phyloP scores from a whole-genome alignment of 2,113 vertebrate species.

The Uria aalge region DNA sequence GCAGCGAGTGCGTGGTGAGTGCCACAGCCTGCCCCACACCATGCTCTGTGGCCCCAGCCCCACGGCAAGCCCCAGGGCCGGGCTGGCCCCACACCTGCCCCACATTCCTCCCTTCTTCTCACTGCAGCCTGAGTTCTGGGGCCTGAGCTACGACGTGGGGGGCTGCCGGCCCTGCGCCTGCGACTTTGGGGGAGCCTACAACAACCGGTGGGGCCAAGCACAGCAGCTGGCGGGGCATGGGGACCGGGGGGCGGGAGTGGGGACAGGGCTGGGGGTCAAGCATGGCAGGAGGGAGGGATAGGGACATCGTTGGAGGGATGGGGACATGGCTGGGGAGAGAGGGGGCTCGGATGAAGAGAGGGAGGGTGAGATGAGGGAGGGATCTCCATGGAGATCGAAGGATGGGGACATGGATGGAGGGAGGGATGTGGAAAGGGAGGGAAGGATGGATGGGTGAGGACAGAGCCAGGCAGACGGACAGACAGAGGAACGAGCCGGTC shows the following conservation, averaged over 20 bases:
- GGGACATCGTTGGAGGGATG: neutral
- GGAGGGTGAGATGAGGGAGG: neutral
- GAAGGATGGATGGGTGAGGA: neutral
- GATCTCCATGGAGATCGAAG: neutral
- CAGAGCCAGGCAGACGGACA: neutral
- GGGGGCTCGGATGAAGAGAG: neutral
- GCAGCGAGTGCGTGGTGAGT: slow-evolving; percentile 85
- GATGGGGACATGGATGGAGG: neutral
- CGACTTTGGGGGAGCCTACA: slow-evolving; percentile 86
- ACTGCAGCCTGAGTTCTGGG: slow-evolving; percentile 84
- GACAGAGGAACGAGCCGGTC: neutral
- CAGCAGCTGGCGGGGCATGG: neutral
- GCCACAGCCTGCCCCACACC: neutral
- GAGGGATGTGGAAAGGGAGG: neutral
- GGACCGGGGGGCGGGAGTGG: rapidly evolving
- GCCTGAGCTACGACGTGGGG: slow-evolving; percentile 80
- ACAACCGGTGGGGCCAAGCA: slow-evolving; percentile 76
- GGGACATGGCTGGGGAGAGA: neutral
- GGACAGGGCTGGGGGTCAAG: neutral
- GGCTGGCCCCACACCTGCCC: neutral
- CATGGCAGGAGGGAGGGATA: neutral
- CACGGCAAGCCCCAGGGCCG: neutral
- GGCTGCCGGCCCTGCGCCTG: slow-evolving; percentile 86
- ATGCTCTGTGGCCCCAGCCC: neutral
- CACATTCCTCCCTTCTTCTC: neutral